phyloP scores from a whole-genome alignment of 2,113 vertebrate genomes.

The Eupsittula cactorum region DNA sequence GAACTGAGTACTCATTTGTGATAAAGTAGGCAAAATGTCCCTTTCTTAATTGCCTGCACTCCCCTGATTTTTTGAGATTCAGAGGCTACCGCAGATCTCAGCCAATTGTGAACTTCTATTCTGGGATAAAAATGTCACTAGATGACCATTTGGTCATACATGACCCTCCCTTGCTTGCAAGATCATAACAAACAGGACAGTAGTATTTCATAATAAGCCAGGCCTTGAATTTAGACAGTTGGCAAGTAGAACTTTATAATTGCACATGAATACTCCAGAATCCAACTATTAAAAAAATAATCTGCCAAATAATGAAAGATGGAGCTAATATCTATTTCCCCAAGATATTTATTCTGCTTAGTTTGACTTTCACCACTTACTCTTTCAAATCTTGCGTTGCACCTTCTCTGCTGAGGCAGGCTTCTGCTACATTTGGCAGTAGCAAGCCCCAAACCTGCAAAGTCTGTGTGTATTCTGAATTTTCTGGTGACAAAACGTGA shows the following conservation, averaged over 20 bases:
- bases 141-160: not conserved
- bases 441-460: not conserved
- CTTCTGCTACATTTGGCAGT: not conserved
- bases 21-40: not conserved
- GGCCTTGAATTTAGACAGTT: not conserved
- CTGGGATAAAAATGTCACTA: not conserved
- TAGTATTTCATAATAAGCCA: not conserved
- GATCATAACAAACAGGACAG: not conserved
- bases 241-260: not conserved
- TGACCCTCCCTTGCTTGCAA: not conserved
- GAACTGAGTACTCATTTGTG: not conserved
- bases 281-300: not conserved
- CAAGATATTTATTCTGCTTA: not conserved
- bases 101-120: not conserved
- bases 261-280: not conserved
- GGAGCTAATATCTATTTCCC: not conserved
- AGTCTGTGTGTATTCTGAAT: not conserved
- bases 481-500: not conserved
- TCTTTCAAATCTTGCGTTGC: not conserved
- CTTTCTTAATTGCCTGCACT: not conserved
- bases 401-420: not conserved
- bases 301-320: not conserved
- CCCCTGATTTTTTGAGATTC: not conserved
- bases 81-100: not conserved
- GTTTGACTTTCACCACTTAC: not conserved